Evolutionary conservation across 2,113 vertebrate genomes (phyloP), one percentile per base, ranked within the genome.

Genomic region (Hypanus sabinus): DNA sequence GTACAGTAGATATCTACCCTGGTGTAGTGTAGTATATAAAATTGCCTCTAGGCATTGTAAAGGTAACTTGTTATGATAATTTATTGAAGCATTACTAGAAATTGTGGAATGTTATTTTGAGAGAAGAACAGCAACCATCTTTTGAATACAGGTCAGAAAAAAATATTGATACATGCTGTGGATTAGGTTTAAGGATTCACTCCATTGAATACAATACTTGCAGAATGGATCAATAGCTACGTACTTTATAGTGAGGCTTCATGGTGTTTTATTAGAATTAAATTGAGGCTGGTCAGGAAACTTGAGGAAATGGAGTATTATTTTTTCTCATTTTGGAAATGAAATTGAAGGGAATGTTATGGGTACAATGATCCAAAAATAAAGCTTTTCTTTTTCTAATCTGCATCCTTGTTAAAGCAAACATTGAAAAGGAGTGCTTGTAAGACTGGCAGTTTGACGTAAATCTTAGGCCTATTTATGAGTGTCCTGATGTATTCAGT

Each of bases 121-220:
- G 70, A 92, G 65, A 30, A 10, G 70, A 71, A 55, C 30, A 38
- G 57, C 4, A 14, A 8, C 9, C 33, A 24, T 8, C 38, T 22
- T 46, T 70, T 46, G 36, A 73, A 68, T 73, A 16, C 38, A 16
- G 70, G 16, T 73, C 91, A 71, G 38, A 55, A 33, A 27, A 38
- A 73, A 73, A 75, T 73, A 75, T 93, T 93, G 38, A 70, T 11
- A 46, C 7, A 38, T 30, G 70, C 68, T 75, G 46, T 30, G 27
- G 68, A 73, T 93, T 93, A 73, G 12, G 24, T n/a, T 73, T 46
- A 93, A 93, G 70, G 18, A 91, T 91, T 68, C 88, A 91, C 62
- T 70, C 88, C 62, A 91, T 20, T 70, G 62, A 71, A 92, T 16
- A 92, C 5, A 10, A 27, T 68, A 27, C 18, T 93, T 46, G 36